Base-by-base conservation (phyloP, 2,797 vertebrate genomes). In the Clarias pachynema region DNA sequence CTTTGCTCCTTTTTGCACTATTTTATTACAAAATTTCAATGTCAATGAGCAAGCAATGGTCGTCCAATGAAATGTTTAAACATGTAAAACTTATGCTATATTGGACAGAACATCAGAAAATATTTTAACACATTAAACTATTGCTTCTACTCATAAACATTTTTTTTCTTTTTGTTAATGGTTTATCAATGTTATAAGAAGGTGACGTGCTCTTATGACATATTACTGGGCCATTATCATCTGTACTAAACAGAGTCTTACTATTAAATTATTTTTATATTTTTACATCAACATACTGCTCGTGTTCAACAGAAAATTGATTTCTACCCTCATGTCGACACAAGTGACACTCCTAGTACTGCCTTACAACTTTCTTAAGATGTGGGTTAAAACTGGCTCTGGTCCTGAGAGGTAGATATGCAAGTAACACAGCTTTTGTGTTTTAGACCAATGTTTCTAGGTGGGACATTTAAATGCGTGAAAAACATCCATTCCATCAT, bases 1-100 rank as follows among this genome's bases (percentile, higher is more conserved):
- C 87, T 91, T 95, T 94, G 90, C 93, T 95, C 89, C 95, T 96
- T 95, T 96, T 97, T 97, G 96, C 96, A 97, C 96, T 96, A 97
- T 95, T 95, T 95, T 93, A 93, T 93, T 91, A 93, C 89, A 92
- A 91, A 89, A 77, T 90, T 87, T 84, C 62, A 82, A 88, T 86
- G 85, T 86, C 88, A 89, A 81, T 74, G 75, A 86, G 86, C 81
- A 89, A 87, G 84, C 70, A 86, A 77, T 34, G 14, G 85, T 69
- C 66, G 82, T 70, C 86, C 81, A 77, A 79, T 74, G 57, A 78
- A 66, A 84, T 83, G 80, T 68, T 73, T 80, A 85, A 85, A 70
- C 62, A 87, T 75, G 37, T 24, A 74, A 73, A 82, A 69, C 49
- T 9, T 24, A 18, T 37, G 37, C 49, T 59, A 70, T 37, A 59